Base-by-base conservation (phyloP, 2,797 vertebrate genomes). In the Hemitrygon akajei region DNA sequence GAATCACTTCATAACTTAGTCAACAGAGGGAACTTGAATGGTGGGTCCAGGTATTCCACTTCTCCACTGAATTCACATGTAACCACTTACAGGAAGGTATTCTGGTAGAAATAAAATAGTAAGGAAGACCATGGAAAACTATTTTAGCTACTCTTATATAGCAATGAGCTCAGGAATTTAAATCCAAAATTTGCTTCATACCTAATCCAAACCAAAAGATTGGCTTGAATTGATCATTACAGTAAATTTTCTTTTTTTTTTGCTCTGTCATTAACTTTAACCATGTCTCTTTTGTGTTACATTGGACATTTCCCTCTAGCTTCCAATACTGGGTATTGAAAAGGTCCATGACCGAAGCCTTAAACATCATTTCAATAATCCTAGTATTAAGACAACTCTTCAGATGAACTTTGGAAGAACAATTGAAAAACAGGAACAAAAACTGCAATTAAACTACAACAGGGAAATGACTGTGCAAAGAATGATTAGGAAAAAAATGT, bases 401-500 rank as follows among this genome's bases (percentile, higher is more conserved):
- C 94, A 94, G 58, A 71, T 87, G 73, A 94, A 81, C 66, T 16
- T 56, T 27, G 89, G 94, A 77, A 94, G 37, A 60, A 20, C 56
- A 76, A 73, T 37, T 14, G 81, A 93, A 66, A 94, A 94, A 81
- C 87, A 89, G 71, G 84, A 86, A 25, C 75, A 93, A 91, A 94
- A 94, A 73, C 12, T 93, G 11, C 71, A 93, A 93, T 82, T 69
- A 80, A 94, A 63, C n/a, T 93, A 76, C 12, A 81, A 93, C 58
- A 93, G 91, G 87, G 94, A 84, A 93, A 93, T 89, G 56, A 86
- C 93, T 5, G 82, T 94, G 47, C 94, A 94, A 92, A 94, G 94
- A 47, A 77, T 93, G 79, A 94, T 95, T 79, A 94, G 93, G 93
- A 94, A 93, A 82, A 81, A 94, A 22, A 95, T 94, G 95, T 94